Conservation (phyloP, 2,888 invertebrate species). For the Ochropleura leucogaster region DNA sequence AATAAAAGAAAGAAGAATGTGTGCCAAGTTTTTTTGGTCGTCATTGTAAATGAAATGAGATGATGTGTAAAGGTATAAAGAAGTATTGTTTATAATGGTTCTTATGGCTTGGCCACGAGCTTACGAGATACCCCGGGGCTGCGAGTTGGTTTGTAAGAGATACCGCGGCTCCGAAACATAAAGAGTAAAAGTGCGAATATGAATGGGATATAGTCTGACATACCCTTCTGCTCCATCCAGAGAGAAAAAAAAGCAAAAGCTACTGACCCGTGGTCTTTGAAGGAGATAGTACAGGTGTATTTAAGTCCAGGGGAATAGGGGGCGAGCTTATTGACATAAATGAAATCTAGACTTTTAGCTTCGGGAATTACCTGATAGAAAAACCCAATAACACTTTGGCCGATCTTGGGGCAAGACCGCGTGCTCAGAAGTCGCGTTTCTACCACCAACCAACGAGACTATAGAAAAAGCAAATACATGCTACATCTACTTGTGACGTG, state of each 20-base stretch:
- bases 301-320: neutral
- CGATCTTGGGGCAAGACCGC: neutral
- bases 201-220: too few relatives aligned
- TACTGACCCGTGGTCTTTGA: too few relatives aligned
- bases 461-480: neutral
- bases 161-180: too few relatives aligned
- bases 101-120: neutral
- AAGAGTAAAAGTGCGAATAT: too few relatives aligned
- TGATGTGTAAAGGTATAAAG: conserved; percentile 19
- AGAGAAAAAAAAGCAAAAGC: too few relatives aligned
- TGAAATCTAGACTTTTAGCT: neutral
- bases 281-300: neutral
- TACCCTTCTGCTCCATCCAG: too few relatives aligned
- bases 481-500: neutral
- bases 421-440: neutral
- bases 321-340: neutral
- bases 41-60: conserved; percentile 16
- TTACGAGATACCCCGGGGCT: too few relatives aligned
- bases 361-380: neutral
- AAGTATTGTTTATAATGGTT: neutral
- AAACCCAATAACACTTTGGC: neutral
- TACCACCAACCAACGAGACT: neutral
- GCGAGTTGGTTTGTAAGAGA: too few relatives aligned
- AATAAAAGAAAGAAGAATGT: conserved; percentile 5
- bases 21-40: conserved; percentile 33